phyloP scores from a whole-genome alignment of 1,140 invertebrate species.

The Bathynomus jamesi region DNA sequence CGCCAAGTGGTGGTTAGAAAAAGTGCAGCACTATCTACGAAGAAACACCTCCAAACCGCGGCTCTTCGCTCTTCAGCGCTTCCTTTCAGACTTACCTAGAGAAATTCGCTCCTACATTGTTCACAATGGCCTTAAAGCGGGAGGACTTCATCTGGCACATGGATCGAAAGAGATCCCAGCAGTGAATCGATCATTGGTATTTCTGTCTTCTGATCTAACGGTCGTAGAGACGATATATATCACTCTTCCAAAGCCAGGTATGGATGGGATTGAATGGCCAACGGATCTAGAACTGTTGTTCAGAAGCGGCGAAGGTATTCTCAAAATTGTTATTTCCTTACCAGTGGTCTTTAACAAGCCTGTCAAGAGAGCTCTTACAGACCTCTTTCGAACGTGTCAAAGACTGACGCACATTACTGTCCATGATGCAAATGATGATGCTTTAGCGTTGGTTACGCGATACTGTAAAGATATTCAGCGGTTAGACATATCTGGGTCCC shows the following conservation, averaged over 20 bases:
- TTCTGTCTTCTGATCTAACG: constrained; percentile 24
- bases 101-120: constrained; percentile 27
- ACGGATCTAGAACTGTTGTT: constrained; percentile 29
- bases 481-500: constrained; percentile 29
- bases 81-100: constrained; percentile 22
- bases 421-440: constrained; percentile 27
- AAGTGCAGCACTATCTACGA: constrained; percentile 24
- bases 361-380: constrained; percentile 25
- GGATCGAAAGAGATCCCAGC: constrained; percentile 26
- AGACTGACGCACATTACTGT: constrained; percentile 16
- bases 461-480: constrained; percentile 19
- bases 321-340: constrained; percentile 24
- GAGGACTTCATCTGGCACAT: constrained; percentile 28
- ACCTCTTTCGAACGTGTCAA: constrained; percentile 29
- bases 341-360: constrained; percentile 20
- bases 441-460: constrained; percentile 24
- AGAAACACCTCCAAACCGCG: constrained; percentile 27
- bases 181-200: constrained; percentile 27
- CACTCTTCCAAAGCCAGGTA: constrained; percentile 18
- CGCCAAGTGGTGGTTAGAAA: constrained; percentile 32
- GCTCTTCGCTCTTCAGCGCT: constrained; percentile 29
- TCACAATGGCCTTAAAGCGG: constrained; percentile 31
- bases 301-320: constrained; percentile 23
- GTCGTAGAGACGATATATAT: constrained; percentile 31
- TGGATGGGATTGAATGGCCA: constrained; percentile 18